These are phyloP conservation scores for Eleutherodactylus coqui DNA, from an alignment of 2,797 vertebrate genomes.

Conservation along the genomic window DNA sequence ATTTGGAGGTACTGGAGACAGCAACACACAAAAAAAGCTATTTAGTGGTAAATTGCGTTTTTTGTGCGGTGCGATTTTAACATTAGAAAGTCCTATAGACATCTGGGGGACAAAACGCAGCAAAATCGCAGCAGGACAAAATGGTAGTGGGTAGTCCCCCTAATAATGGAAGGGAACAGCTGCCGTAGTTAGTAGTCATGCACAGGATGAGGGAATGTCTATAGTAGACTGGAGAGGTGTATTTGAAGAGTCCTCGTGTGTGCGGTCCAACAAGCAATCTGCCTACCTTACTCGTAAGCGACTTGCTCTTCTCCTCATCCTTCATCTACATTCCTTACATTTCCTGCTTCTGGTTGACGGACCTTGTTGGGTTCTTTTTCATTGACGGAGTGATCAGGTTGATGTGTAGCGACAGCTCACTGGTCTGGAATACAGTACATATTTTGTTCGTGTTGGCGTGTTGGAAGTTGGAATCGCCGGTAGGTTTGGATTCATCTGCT, in stretches of 20 bases:
- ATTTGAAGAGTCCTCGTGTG: not conserved
- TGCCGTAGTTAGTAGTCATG: no score
- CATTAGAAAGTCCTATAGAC: no score
- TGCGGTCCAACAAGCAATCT: not conserved
- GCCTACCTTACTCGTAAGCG: no score
- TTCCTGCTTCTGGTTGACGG: not conserved
- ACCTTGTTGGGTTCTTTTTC: not conserved
- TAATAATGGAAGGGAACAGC: no score
- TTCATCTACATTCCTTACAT: not conserved
- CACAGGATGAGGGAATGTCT: not conserved
- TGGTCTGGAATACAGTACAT: conserved; percentile 56
- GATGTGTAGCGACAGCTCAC: conserved; percentile 58
- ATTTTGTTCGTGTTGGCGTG: conserved; percentile 51
- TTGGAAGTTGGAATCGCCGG: conserved; percentile 51
- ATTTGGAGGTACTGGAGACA: no score
- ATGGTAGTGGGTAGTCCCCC: no score
- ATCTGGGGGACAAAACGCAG: no score
- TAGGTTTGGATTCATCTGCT: conserved; percentile 49
- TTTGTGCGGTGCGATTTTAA: no score
- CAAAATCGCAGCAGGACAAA: no score
- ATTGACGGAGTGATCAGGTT: conserved; percentile 26
- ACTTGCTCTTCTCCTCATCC: not conserved
- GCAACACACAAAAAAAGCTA: no score
- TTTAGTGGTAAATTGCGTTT: no score
- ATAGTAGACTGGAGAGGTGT: not conserved